Evolutionary conservation across 2,888 invertebrate genomes (phyloP).

Genomic region (Oeneis ivallda): DNA sequence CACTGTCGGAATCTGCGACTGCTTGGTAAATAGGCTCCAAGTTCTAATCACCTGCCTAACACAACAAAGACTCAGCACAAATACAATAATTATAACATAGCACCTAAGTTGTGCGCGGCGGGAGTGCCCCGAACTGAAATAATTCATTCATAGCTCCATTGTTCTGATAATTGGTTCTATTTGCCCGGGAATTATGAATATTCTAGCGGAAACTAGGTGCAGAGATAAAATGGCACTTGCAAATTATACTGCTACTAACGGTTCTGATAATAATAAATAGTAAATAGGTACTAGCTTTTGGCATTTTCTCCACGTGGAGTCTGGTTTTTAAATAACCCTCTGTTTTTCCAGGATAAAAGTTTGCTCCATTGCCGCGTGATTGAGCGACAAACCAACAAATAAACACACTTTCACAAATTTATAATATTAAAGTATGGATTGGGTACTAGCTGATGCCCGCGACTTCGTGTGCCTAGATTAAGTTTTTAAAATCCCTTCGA

Average conservation of each 20-base stretch:
- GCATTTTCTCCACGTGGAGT: too few species aligned
- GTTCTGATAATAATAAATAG: background rate
- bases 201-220: slow-evolving; percentile 26
- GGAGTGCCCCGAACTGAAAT: slow-evolving; percentile 23
- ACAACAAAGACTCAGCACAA: slow-evolving; percentile 4
- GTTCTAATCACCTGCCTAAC: background rate
- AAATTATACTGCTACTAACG: background rate
- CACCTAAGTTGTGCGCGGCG: slow-evolving; percentile 6
- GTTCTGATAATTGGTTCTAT: slow-evolving; percentile 37
- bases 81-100: slow-evolving; percentile 12
- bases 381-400: too few species aligned
- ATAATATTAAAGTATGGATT: too few species aligned
- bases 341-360: too few species aligned
- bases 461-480: too few species aligned
- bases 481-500: too few species aligned
- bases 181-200: slow-evolving; percentile 37
- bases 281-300: too few species aligned
- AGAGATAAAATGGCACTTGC: slow-evolving; percentile 22
- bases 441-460: too few species aligned
- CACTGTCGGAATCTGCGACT: background rate
- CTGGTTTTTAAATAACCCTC: too few species aligned
- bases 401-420: too few species aligned
- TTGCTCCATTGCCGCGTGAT: too few species aligned
- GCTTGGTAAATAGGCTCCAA: background rate
- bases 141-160: slow-evolving; percentile 37